Conservation (phyloP, 2,797 vertebrate genomes). For the Rhinella marina region DNA sequence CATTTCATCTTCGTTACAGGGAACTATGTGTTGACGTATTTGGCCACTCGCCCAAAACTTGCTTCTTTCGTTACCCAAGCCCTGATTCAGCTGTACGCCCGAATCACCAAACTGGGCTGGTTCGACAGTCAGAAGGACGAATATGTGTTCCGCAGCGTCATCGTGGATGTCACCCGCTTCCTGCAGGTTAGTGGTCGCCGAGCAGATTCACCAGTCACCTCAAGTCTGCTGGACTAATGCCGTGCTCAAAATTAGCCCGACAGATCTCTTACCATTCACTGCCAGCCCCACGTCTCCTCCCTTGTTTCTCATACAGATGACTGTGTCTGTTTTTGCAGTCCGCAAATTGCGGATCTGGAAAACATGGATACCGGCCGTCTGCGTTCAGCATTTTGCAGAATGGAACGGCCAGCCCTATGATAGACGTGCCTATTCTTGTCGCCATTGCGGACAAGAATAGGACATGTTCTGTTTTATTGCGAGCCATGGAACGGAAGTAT, state of each 20-base stretch:
- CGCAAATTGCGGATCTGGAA: too few relatives aligned
- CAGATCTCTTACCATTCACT: too few relatives aligned
- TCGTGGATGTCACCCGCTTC: slow-evolving; percentile 93
- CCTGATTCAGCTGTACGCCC: slow-evolving; percentile 93
- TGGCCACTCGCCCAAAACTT: slow-evolving; percentile 94
- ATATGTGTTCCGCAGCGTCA: slow-evolving; percentile 97
- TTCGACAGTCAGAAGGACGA: slow-evolving; percentile 99
- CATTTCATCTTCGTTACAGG: slow-evolving; percentile 73
- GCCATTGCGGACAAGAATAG: too few relatives aligned
- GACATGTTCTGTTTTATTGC: too few relatives aligned
- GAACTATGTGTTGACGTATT: slow-evolving; percentile 97
- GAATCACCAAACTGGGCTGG: slow-evolving; percentile 98
- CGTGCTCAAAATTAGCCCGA: not conserved
- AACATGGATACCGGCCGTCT: too few relatives aligned
- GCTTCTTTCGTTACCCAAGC: slow-evolving; percentile 97
- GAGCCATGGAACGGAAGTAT: too few relatives aligned
- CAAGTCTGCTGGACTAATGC: not conserved
- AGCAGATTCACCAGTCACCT: not conserved
- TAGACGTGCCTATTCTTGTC: too few relatives aligned
- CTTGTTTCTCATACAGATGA: too few relatives aligned
- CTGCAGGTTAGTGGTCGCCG: slow-evolving; percentile 83
- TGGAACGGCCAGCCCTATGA: too few relatives aligned
- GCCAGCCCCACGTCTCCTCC: too few relatives aligned
- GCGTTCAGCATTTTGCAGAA: too few relatives aligned
- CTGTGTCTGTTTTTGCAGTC: too few relatives aligned